phyloP scores from a whole-genome alignment of 1,140 invertebrate genomes.

The Asbolus verrucosus region DNA sequence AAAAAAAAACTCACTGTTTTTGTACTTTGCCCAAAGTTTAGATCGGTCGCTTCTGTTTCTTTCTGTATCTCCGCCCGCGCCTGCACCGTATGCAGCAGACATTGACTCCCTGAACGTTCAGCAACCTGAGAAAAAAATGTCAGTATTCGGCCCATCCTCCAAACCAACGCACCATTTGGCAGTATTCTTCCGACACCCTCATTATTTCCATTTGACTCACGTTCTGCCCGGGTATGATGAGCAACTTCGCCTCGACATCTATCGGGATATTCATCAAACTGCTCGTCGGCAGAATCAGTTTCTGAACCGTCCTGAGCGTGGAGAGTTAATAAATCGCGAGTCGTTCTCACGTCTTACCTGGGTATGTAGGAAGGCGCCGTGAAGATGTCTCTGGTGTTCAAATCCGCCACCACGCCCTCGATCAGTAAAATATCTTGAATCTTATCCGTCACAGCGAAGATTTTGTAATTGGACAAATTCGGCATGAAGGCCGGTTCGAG shows the following conservation, averaged over 20 bases:
- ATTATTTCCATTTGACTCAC: slow-evolving; percentile 20
- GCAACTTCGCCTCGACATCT: slow-evolving; percentile 3
- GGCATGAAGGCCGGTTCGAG: slow-evolving; percentile 59
- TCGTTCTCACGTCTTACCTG: slow-evolving; percentile 38
- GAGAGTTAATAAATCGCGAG: neutral
- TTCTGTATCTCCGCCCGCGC: neutral
- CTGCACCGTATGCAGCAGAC: neutral
- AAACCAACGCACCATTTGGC: slow-evolving; percentile 30
- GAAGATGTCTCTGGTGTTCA: slow-evolving; percentile 44
- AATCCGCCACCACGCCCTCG: slow-evolving; percentile 50
- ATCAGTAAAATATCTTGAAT: slow-evolving; percentile 57
- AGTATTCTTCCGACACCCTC: slow-evolving; percentile 14
- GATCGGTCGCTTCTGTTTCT: neutral
- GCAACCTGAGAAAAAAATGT: neutral
- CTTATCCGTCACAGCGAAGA: slow-evolving; percentile 49
- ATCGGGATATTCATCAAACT: slow-evolving; percentile 6
- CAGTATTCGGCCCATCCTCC: neutral
- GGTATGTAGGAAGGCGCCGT: slow-evolving; percentile 54
- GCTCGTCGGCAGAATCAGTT: slow-evolving; percentile 22
- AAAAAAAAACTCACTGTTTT: neutral
- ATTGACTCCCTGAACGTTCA: neutral
- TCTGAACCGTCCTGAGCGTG: slow-evolving; percentile 28
- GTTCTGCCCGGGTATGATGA: slow-evolving; percentile 35
- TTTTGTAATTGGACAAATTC: slow-evolving; percentile 41
- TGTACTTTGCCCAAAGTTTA: neutral